Evolutionary conservation across 2,113 vertebrate genomes (phyloP), one percentile per base, ranked within the genome.

Genomic region (Poeciliopsis turrubarensis): DNA sequence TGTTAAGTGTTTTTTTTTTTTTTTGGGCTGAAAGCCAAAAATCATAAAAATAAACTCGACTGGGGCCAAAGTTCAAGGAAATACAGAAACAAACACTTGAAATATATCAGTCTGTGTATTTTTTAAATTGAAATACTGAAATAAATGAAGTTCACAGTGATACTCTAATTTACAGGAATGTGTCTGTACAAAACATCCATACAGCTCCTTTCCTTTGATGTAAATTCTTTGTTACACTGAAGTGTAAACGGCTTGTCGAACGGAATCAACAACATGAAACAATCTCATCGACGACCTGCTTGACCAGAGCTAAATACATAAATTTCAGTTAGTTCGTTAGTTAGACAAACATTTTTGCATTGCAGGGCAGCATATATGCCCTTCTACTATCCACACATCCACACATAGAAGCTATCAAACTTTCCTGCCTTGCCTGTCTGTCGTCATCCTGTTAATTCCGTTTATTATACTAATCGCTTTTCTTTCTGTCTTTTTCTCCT

Each of bases 401-500:
- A 37, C 34, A 37, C 34, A 37, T 10, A 57, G 51, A 57, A 57
- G 51, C 25, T 9, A 25, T n/a, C 51, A n/a, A 57, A 57, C 51
- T 3, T n/a, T 57, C 22, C 51, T 57, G 25, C 51, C n/a, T n/a
- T n/a, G 25, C 51, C 82, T 72, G 70, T 81, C 72, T 83, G 37
- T 72, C 60, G 57, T 30, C 80, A 0, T 17, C 44, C 64, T 81
- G 66, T 80, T 72, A 1, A 27, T n/a, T 2, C 10, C 34, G 10
- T 37, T 47, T 69, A 61, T 70, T 81, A 74, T 82, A 82, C 91
- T 93, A 92, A 93, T 87, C 63, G 11, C 68, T 70, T 30, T 79
- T 81, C 44, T 47, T 47, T 19, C 44, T 47, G 6, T 72, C 15
- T 77, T 19, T 80, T 44, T 80, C 57, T 71, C 14, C 72, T 85